These are phyloP conservation scores for Ateles fusciceps DNA, from an alignment of 2,797 vertebrate genomes.

Conservation along the genomic window DNA sequence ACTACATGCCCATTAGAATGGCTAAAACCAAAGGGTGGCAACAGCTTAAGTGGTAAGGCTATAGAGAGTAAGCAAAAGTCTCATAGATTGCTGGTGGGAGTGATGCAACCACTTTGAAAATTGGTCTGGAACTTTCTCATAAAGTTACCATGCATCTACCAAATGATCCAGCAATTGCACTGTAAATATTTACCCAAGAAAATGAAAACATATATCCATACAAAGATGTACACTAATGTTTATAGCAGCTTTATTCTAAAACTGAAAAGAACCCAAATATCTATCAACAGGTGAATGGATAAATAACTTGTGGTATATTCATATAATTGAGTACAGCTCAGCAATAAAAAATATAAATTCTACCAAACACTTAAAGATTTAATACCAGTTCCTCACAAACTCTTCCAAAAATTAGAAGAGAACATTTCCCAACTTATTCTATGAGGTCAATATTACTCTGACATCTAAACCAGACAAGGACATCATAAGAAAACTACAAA, in stretches of 20 bases:
- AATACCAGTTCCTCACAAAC: slow-evolving; percentile 19
- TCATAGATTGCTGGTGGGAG: not conserved
- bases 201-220: slow-evolving; percentile 26
- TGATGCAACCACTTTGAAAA: slow-evolving; percentile 30
- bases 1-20: not conserved
- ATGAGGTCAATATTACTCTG: not conserved
- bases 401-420: slow-evolving; percentile 6
- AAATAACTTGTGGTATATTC: not conserved
- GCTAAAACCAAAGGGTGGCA: slow-evolving; percentile 12
- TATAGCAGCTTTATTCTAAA: slow-evolving; percentile 20
- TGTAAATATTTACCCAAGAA: slow-evolving; percentile 40
- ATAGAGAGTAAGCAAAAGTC: not conserved
- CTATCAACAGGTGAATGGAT: not conserved
- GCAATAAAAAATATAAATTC: not conserved
- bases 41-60: not conserved
- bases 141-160: slow-evolving; percentile 13
- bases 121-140: slow-evolving; percentile 34
- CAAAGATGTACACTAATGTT: slow-evolving; percentile 30
- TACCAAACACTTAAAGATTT: slow-evolving; percentile 19
- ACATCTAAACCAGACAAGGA: not conserved
- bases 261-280: slow-evolving; percentile 31
- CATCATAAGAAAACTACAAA: not conserved
- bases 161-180: slow-evolving; percentile 37
- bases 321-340: not conserved
- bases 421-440: not conserved